These are phyloP conservation scores for Thereva unica DNA, from an alignment of 2,888 invertebrate genomes.

Conservation along the genomic window DNA sequence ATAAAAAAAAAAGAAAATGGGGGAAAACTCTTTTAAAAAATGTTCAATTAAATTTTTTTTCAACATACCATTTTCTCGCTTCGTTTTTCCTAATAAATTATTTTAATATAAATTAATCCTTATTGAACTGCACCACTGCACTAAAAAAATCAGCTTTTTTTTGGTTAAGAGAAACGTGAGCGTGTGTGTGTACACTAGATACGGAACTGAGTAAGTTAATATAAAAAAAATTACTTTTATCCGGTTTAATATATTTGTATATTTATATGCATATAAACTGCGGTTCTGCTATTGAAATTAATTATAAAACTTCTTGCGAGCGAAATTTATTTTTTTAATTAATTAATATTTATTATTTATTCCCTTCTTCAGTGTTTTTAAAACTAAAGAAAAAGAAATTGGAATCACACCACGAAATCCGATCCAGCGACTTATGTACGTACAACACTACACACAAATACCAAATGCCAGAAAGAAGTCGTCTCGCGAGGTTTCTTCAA, in stretches of 20 bases:
- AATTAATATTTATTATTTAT: no score
- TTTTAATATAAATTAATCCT: constrained; percentile 30
- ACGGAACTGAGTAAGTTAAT: constrained; percentile 17
- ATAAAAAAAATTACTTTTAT: constrained; percentile 7
- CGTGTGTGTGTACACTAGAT: constrained; percentile 19
- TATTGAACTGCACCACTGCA: constrained; percentile 20
- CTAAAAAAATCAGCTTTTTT: constrained; percentile 19
- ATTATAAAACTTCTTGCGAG: no score
- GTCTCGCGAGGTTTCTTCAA: constrained; percentile 22
- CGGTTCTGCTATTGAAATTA: no score
- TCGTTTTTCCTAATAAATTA: constrained; percentile 17
- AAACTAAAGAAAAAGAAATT: constrained; percentile 40
- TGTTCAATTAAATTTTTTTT: not conserved
- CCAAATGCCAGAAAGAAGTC: constrained; percentile 37
- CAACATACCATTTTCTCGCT: constrained; percentile 31
- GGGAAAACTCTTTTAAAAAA: no score
- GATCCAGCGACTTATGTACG: constrained; percentile 34
- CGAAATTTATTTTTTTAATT: no score
- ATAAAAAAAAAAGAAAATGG: no score
- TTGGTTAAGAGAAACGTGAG: constrained; percentile 27
- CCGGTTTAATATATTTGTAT: no score
- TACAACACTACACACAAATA: constrained; percentile 37
- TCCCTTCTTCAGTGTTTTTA: constrained; percentile 25
- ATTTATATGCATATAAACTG: no score
- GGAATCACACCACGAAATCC: constrained; percentile 38